Percentiles rank a stretch among this genome's conserved stretches.
These are phyloP conservation scores for Lacanobia oleracea DNA, from an alignment of 2,888 invertebrate genomes.

Conservation along the genomic window DNA sequence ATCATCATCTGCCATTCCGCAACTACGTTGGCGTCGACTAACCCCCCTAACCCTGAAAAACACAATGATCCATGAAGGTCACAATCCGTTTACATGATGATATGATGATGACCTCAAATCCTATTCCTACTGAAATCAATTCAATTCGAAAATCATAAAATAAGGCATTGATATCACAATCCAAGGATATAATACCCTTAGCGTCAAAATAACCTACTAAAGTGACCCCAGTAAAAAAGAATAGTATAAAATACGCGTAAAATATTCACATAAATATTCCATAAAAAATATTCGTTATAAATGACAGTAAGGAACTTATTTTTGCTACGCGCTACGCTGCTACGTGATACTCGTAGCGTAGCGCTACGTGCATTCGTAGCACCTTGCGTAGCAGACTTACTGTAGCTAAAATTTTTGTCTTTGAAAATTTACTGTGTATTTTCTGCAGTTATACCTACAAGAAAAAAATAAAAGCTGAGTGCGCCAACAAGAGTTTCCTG, in stretches of 20 bases:
- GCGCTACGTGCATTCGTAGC: conserved; percentile 59
- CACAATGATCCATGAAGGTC: no score
- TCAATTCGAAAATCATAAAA: neutral
- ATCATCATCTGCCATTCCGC: no score
- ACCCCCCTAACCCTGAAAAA: no score
- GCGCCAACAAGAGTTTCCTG: conserved; percentile 31
- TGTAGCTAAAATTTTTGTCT: conserved; percentile 13
- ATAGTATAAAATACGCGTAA: conserved; percentile 37
- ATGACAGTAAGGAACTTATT: conserved; percentile 37
- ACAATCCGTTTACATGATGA: neutral
- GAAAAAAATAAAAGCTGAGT: conserved; percentile 2
- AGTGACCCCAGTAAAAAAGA: conserved; percentile 4
- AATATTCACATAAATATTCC: conserved; percentile 30
- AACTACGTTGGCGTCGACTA: neutral
- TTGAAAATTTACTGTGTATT: neutral
- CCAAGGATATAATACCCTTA: neutral
- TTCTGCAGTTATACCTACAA: neutral
- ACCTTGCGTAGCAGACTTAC: conserved; percentile 34
- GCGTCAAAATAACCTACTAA: conserved; percentile 30
- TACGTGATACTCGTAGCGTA: conserved; percentile 46
- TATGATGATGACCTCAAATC: no score
- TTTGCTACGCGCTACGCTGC: conserved; percentile 46
- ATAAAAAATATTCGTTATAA: conserved; percentile 21
- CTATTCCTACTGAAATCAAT: neutral
- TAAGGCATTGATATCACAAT: neutral